Evolutionary conservation across 1,140 invertebrate species (phyloP), one percentile per base, ranked within the genome.

Genomic region (Zaprionus inermis): DNA sequence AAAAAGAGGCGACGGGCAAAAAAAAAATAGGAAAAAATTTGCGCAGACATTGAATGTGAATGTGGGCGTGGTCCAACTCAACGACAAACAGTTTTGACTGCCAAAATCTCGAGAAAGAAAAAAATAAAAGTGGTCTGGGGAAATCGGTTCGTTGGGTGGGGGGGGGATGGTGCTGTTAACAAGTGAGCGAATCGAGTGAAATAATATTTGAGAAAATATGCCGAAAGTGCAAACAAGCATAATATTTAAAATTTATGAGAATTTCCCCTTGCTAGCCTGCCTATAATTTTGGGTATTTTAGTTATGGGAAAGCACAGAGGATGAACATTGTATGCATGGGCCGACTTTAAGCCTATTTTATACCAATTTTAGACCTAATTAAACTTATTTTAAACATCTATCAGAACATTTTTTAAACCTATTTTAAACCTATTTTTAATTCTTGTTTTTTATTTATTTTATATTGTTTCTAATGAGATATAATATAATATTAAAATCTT

Each of bases 221-320:
- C 78, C 82, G 66, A 81, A 89, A 88, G 84, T 89, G 79, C 80
- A 88, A 88, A 88, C 77, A 89, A 78, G 80, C 70, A 75, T 78
- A 78, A 88, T 88, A 81, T 86, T 86, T 81, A 46, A 73, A 72
- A 86, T 88, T 88, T 82, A 88, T 86, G 79, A 52, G 76, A 69
- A 78, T 76, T 76, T 78, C 3, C 7, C 6, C 6, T 28, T 38
- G 34, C 32, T 46, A 44, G 28, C 54, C 30, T 24, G 9, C 54
- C 46, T 24, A 5, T 32, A 58, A 63, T 24, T 60, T 3, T 24
- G 61, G 58, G 67, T 44, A 72, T 56, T 55, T 71, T 32, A 16
- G 68, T 24, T 65, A n/a, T 49, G 10, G 10, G 3, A 18, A 49
- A 44, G n/a, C n/a, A 3, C 4, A 24, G 22, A 2, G 22, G 22